Evolutionary conservation across 37 sponge, comb jelly and placozoan genomes (phyloP).

Genomic region (Haliclona indistincta): DNA sequence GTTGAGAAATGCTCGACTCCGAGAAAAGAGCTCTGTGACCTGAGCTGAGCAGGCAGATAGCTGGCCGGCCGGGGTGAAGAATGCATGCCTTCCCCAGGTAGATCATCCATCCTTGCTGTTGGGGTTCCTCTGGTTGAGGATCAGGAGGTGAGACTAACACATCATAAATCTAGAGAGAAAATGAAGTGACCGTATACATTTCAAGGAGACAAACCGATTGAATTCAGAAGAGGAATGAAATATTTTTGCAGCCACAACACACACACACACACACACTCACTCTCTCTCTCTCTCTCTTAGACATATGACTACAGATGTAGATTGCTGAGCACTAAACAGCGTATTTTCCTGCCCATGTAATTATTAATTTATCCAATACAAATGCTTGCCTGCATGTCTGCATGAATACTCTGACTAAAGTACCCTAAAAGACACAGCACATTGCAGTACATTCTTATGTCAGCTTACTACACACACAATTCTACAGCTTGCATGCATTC

Average conservation of each 20-base stretch:
- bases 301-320: background rate
- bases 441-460: too few relatives aligned
- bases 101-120: constrained; percentile 91
- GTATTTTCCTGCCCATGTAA: too few relatives aligned
- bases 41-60: constrained; percentile 90
- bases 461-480: too few relatives aligned
- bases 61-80: constrained; percentile 76
- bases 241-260: background rate
- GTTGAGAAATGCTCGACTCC: constrained; percentile 84
- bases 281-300: too few relatives aligned
- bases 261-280: too few relatives aligned
- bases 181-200: background rate
- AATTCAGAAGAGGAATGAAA: constrained; percentile 97
- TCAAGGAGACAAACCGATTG: constrained; percentile 65
- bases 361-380: too few relatives aligned
- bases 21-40: constrained; percentile 93
- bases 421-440: constrained; percentile 83
- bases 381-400: background rate
- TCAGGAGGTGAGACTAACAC: constrained; percentile 63
- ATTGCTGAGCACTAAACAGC: background rate
- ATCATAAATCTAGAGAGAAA: constrained; percentile 53
- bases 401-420: constrained; percentile 94
- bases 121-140: constrained; percentile 7
- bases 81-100: constrained; percentile 96
- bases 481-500: too few relatives aligned